Evolutionary conservation across 2,113 vertebrate species (phyloP).

Genomic region (Pollimyrus isidori): DNA sequence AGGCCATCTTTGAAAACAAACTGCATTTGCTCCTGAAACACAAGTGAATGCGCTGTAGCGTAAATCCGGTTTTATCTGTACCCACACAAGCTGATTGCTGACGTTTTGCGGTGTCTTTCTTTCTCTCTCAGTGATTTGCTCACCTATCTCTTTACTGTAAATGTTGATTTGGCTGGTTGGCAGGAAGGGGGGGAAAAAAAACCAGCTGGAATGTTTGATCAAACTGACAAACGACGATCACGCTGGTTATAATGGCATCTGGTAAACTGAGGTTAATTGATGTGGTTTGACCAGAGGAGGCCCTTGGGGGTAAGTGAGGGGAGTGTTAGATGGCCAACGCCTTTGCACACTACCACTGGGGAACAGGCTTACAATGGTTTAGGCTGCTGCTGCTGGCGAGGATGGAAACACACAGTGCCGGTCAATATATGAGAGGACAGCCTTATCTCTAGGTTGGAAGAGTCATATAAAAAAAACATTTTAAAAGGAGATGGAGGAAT

Average conservation of each 20-base stretch:
- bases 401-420: neutral
- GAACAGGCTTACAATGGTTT: neutral
- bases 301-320: slow-evolving; percentile 39
- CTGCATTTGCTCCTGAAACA: neutral
- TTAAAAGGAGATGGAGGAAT: neutral
- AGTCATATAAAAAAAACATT: neutral
- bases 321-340: neutral
- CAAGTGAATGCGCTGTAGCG: neutral
- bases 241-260: slow-evolving; percentile 25
- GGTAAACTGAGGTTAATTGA: slow-evolving; percentile 43
- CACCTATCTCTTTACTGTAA: neutral
- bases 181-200: neutral
- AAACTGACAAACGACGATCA: neutral
- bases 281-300: slow-evolving; percentile 41
- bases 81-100: neutral
- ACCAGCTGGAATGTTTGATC: slow-evolving; percentile 10
- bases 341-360: neutral
- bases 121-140: neutral
- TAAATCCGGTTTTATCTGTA: neutral
- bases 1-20: neutral
- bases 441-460: neutral
- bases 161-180: neutral
- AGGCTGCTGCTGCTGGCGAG: neutral
- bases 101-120: neutral
- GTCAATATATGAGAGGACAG: neutral